Base-by-base conservation (phyloP, 2,113 vertebrate species). In the Clinocottus analis region DNA sequence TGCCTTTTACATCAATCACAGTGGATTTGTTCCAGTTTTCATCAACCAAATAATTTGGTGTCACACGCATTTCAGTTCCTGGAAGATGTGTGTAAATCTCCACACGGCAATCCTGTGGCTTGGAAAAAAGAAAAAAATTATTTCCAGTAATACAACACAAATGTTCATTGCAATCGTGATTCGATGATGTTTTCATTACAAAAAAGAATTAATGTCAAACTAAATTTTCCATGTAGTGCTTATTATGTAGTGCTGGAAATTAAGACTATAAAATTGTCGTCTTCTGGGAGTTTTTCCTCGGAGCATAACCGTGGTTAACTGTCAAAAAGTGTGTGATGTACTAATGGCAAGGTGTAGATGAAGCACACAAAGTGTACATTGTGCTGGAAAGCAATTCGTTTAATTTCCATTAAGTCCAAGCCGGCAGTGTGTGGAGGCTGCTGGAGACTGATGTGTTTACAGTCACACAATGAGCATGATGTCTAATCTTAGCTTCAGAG, bases 11-110 rank as follows among this genome's bases (percentile, higher is more conserved):
- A 51, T 75, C 79, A 80, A 43, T 85, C 72, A 69, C 56, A 33
- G 47, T 67, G 49, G 77, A 85, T 90, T 84, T 75, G 75, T 77
- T 83, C n/a, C 77, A 64, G 59, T 55, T 79, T 85, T 63, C 35
- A 37, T 77, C 78, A 68, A 74, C 39, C 77, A 77, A 61, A 82
- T 85, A 27, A 59, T 80, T 77, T 67, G 16, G 31, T 61, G 37
- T 83, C 70, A 37, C 53, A 4, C 66, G 23, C n/a, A 45, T 77
- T 64, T 73, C 51, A 79, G 33, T 79, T 75, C 37, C 37, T 75
- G 14, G 55, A 77, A 60, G 51, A 35, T 80, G 77, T 49, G n/a
- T 17, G 11, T 23, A 59, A n/a, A 51, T 19, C 63, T 74, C 45
- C 41, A 66, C 23, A 3, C 29, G 47, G 41, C 43, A 56, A 61